A percentile compares a stretch with the other conserved stretches of the same genome.
Evolutionary conservation across 2,888 invertebrate genomes (phyloP).

Genomic region (Steinernema hermaphroditum): DNA sequence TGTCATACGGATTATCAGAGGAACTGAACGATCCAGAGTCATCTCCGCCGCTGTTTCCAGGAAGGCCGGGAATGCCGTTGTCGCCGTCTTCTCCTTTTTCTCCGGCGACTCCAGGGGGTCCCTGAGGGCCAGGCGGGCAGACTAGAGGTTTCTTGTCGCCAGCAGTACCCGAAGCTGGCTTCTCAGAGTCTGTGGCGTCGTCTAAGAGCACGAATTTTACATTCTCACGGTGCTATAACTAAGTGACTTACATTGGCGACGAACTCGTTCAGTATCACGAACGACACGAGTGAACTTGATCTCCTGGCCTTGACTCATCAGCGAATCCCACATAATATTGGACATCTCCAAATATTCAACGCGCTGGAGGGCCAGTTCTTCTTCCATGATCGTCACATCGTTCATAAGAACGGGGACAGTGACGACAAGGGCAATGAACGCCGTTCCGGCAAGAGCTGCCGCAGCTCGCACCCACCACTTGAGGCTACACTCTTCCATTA

Average conservation of each 20-base stretch:
- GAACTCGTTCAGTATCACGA: constrained; percentile 28
- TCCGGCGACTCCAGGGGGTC: constrained; percentile 33
- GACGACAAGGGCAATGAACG: constrained; percentile 50
- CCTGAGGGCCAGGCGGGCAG: constrained; percentile 55
- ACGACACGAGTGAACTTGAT: constrained; percentile 46
- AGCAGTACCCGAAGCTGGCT: constrained; percentile 33
- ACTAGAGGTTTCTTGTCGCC: constrained; percentile 28
- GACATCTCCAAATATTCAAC: constrained; percentile 55
- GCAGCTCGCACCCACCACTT: constrained; percentile 42
- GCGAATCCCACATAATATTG: constrained; percentile 56
- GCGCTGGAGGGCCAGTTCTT: constrained; percentile 48
- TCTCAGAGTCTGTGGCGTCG: constrained; percentile 35
- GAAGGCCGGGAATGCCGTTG: constrained; percentile 45
- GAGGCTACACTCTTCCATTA: constrained; percentile 31
- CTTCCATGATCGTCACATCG: constrained; percentile 51
- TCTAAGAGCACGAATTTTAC: constrained; percentile 35
- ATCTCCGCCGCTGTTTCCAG: constrained; percentile 43
- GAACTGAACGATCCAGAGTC: constrained; percentile 6
- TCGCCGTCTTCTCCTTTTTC: constrained; percentile 33
- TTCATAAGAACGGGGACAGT: constrained; percentile 53
- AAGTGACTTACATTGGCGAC: constrained; percentile 47
- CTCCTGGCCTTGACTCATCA: constrained; percentile 49
- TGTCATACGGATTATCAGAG: constrained; percentile 36
- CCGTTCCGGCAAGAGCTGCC: constrained; percentile 49
- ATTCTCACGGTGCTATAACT: too few species aligned